A percentile compares a stretch with the other conserved stretches of the same genome.
Conservation (phyloP, 1,140 invertebrate genomes). For the Mycetomoellerius zeteki region DNA sequence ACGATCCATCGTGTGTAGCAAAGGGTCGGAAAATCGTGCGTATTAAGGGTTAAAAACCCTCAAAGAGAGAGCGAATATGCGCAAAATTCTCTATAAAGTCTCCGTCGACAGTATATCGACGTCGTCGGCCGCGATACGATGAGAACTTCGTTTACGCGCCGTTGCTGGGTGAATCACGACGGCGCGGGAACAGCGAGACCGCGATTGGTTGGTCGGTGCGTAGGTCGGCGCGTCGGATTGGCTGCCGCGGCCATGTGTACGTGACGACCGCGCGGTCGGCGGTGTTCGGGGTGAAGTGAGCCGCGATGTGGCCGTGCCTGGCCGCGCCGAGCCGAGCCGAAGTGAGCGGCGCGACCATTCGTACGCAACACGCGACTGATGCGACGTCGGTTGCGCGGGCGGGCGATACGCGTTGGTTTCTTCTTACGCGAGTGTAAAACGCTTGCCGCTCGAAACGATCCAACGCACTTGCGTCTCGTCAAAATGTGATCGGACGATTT, state of each 20-base stretch:
- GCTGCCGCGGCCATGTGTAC: constrained; percentile 41
- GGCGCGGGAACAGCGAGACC: background rate
- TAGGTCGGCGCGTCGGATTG: constrained; percentile 33
- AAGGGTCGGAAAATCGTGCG: no score
- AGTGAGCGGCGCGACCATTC: constrained; percentile 58
- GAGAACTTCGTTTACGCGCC: constrained; percentile 43
- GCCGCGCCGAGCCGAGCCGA: background rate
- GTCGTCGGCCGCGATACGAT: background rate
- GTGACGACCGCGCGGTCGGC: constrained; percentile 29
- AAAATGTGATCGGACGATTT: constrained; percentile 63
- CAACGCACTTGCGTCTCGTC: background rate
- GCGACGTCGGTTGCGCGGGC: constrained; percentile 25
- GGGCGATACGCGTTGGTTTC: constrained; percentile 5
- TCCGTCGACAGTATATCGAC: constrained; percentile 22
- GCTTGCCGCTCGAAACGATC: background rate
- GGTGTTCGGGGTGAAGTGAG: constrained; percentile 8
- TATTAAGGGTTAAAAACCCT: background rate
- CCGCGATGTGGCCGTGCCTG: constrained; percentile 25
- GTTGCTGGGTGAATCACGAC: constrained; percentile 26
- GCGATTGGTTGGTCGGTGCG: constrained; percentile 39
- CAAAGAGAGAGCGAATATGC: no score
- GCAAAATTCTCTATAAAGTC: background rate
- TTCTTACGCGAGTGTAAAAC: constrained; percentile 30
- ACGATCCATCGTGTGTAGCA: no score
- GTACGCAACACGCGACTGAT: constrained; percentile 44